Percentiles rank a stretch among this genome's conserved stretches.
Conservation (phyloP, 2,113 vertebrate species). For the Oreotrochilus melanogaster region DNA sequence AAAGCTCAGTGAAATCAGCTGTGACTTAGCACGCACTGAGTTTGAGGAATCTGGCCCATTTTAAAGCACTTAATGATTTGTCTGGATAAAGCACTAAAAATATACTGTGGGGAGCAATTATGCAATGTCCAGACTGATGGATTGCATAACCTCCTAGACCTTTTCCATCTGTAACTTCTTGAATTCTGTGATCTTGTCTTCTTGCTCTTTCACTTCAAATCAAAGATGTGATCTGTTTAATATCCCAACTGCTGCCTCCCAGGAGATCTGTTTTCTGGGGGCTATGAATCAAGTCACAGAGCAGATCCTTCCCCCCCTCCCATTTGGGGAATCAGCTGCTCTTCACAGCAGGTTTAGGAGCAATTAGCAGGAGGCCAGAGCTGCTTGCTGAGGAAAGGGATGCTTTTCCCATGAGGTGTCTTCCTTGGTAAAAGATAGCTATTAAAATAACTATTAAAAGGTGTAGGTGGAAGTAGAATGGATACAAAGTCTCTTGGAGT, state of each 20-base stretch:
- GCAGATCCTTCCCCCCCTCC: not conserved
- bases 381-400: not conserved
- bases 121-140: constrained; percentile 69
- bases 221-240: constrained; percentile 36
- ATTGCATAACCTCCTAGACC: constrained; percentile 64
- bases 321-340: rapidly evolving
- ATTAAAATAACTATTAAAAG: not conserved
- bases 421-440: not conserved
- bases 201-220: constrained; percentile 39
- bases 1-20: constrained; percentile 33
- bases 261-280: not conserved
- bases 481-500: not conserved
- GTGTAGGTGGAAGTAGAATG: rapidly evolving
- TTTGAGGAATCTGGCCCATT: constrained; percentile 61
- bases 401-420: not conserved
- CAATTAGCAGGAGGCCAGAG: not conserved
- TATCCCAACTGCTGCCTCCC: not conserved
- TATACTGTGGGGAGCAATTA: constrained; percentile 69
- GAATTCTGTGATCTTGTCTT: constrained; percentile 57
- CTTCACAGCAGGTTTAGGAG: not conserved
- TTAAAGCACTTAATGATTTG: constrained; percentile 73
- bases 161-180: constrained; percentile 67
- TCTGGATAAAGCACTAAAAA: constrained; percentile 73
- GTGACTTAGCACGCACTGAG: constrained; percentile 42
- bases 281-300: not conserved